Evolutionary conservation across 2,888 invertebrate species (phyloP).

Genomic region (Ochropacha duplaris): DNA sequence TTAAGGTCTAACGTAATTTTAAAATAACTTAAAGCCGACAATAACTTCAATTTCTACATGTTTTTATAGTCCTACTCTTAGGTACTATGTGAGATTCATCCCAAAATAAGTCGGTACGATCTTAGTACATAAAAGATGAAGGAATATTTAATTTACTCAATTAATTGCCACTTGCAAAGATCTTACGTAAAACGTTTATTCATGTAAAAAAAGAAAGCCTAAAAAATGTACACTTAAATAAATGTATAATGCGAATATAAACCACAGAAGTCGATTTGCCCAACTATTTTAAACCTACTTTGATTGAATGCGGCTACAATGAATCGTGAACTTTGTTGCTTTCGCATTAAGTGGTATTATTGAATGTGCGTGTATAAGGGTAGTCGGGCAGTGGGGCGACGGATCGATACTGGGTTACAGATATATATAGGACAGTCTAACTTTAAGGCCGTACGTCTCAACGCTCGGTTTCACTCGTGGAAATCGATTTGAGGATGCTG

Average conservation of each 20-base stretch:
- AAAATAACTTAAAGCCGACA: neutral
- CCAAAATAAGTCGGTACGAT: no score
- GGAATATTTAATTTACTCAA: no score
- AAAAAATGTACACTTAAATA: constrained; percentile 18
- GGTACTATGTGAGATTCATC: no score
- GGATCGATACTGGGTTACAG: constrained; percentile 75
- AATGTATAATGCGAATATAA: constrained; percentile 19
- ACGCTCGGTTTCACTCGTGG: constrained; percentile 66
- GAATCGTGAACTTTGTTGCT: constrained; percentile 50
- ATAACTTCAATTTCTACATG: no score
- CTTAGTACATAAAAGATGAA: no score
- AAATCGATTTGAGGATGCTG: constrained; percentile 61
- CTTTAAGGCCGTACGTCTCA: constrained; percentile 51
- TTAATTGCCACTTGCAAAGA: no score
- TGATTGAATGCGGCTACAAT: constrained; percentile 18
- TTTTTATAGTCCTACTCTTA: no score
- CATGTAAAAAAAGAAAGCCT: constrained; percentile 28
- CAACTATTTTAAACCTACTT: constrained; percentile 52
- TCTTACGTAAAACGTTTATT: no score
- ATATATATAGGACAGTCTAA: constrained; percentile 77
- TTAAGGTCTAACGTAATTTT: neutral
- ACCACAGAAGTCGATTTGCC: constrained; percentile 51
- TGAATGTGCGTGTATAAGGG: constrained; percentile 49
- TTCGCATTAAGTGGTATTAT: constrained; percentile 49
- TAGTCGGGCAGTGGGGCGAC: constrained; percentile 77